These are phyloP conservation scores for Enteromius anoplus DNA, from an alignment of 2,797 vertebrate genomes.

Conservation along the genomic window DNA sequence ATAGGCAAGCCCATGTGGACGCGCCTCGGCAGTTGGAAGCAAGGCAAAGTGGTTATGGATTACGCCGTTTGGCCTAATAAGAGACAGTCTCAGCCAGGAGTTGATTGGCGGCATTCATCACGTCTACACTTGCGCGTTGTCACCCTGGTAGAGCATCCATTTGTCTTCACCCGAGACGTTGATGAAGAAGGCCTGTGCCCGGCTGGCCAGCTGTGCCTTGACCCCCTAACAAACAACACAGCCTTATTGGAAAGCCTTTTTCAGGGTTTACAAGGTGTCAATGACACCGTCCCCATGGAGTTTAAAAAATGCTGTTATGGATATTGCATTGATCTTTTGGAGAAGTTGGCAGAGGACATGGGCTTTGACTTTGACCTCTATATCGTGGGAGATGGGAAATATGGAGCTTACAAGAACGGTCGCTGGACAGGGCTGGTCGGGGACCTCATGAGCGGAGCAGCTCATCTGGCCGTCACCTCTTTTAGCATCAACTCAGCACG, in stretches of 20 bases:
- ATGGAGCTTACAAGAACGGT: slow-evolving; percentile 90
- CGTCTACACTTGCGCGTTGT: slow-evolving; percentile 90
- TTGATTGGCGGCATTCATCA: slow-evolving; percentile 80
- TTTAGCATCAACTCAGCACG: slow-evolving; percentile 98
- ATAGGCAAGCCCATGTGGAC: slow-evolving; percentile 96
- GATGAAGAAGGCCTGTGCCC: slow-evolving; percentile 93
- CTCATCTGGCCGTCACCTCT: slow-evolving; percentile 93
- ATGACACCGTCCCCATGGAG: slow-evolving; percentile 84
- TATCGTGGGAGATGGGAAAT: slow-evolving; percentile 96
- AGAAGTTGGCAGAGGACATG: slow-evolving; percentile 95
- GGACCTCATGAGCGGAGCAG: slow-evolving; percentile 91
- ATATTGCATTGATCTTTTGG: slow-evolving; percentile 94
- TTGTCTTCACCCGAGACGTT: slow-evolving; percentile 96
- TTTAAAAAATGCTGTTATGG: slow-evolving; percentile 96
- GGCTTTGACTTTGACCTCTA: slow-evolving; percentile 96
- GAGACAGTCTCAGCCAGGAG: slow-evolving; percentile 71
- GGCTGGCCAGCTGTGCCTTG: slow-evolving; percentile 92
- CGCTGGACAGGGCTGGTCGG: slow-evolving; percentile 97
- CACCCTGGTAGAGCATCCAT: slow-evolving; percentile 94
- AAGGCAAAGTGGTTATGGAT: slow-evolving; percentile 88
- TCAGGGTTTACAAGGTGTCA: slow-evolving; percentile 82
- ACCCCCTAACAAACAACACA: slow-evolving; percentile 91
- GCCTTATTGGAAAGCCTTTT: slow-evolving; percentile 83
- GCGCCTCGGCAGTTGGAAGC: slow-evolving; percentile 91
- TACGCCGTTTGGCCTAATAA: slow-evolving; percentile 91